Conservation (phyloP, 2,797 vertebrate species). For the Ctenopoma multispine region DNA sequence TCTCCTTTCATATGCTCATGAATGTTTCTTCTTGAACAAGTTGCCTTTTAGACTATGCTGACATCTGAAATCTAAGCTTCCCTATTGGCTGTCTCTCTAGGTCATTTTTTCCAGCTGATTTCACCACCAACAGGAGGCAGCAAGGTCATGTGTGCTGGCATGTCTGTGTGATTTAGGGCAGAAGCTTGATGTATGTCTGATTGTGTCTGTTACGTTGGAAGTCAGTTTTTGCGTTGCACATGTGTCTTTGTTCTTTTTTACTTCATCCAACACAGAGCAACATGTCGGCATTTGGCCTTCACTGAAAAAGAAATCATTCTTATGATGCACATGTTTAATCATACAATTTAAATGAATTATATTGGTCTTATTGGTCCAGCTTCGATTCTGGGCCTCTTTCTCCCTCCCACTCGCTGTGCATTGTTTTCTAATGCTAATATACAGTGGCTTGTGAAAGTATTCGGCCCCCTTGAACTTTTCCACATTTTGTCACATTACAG, state of each 20-base stretch:
- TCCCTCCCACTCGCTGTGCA: too few relatives aligned
- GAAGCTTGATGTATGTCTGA: constrained; percentile 1
- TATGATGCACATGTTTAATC: too few relatives aligned
- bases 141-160: constrained; percentile 20
- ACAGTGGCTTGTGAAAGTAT: too few relatives aligned
- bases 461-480: too few relatives aligned
- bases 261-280: background rate
- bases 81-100: constrained; percentile 20
- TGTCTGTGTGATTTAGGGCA: constrained; percentile 41
- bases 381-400: too few relatives aligned
- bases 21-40: background rate
- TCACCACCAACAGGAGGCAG: constrained; percentile 42
- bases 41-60: background rate
- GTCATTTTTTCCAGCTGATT: constrained; percentile 38
- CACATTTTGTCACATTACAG: too few relatives aligned
- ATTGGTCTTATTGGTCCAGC: too few relatives aligned
- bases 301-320: background rate
- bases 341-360: background rate
- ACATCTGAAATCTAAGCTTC: background rate
- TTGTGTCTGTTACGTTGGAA: background rate
- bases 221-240: background rate
- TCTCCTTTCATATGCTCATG: background rate
- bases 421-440: too few relatives aligned
- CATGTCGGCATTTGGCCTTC: background rate
- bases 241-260: background rate